Evolutionary conservation across 1,140 invertebrate species (phyloP).

Genomic region (Drosophila repleta): DNA sequence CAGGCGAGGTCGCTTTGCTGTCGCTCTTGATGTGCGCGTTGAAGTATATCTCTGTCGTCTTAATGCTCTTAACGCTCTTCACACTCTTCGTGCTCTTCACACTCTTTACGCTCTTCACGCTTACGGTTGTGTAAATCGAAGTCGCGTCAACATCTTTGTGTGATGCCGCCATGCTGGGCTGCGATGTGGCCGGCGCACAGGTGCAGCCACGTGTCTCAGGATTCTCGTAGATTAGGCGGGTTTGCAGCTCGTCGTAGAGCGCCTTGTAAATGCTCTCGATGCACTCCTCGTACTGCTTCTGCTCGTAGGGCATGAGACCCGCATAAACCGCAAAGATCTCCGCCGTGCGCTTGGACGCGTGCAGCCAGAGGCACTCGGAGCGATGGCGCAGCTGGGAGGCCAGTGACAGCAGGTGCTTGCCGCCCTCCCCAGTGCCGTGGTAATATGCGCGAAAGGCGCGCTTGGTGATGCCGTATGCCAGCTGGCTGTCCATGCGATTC

Average conservation of each 20-base stretch:
- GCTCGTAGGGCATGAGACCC: constrained; percentile 61
- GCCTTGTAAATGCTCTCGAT: constrained; percentile 69
- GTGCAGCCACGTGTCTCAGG: neutral
- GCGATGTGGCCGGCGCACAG: constrained; percentile 1
- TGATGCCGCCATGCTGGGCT: too few relatives aligned
- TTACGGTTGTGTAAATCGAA: neutral
- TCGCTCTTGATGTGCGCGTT: neutral
- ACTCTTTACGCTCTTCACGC: neutral
- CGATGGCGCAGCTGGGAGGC: constrained; percentile 25
- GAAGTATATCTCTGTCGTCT: constrained; percentile 45
- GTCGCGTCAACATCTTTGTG: neutral
- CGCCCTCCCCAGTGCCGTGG: constrained; percentile 45
- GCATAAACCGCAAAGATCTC: constrained; percentile 56
- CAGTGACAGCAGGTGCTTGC: constrained; percentile 8
- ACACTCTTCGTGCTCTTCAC: neutral
- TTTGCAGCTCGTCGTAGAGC: constrained; percentile 39
- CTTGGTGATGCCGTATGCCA: constrained; percentile 72
- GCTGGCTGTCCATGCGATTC: constrained; percentile 65
- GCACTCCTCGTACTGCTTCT: constrained; percentile 53
- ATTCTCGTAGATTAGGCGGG: constrained; percentile 23
- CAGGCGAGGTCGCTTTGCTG: constrained; percentile 12
- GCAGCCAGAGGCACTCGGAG: constrained; percentile 65
- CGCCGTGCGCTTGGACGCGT: constrained; percentile 65
- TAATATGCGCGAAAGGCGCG: constrained; percentile 73
- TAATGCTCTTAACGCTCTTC: neutral